Percentiles rank a stretch among this genome's conserved stretches.
Conservation (phyloP, 1,140 invertebrate genomes). For the Neuroterus valhalla region DNA sequence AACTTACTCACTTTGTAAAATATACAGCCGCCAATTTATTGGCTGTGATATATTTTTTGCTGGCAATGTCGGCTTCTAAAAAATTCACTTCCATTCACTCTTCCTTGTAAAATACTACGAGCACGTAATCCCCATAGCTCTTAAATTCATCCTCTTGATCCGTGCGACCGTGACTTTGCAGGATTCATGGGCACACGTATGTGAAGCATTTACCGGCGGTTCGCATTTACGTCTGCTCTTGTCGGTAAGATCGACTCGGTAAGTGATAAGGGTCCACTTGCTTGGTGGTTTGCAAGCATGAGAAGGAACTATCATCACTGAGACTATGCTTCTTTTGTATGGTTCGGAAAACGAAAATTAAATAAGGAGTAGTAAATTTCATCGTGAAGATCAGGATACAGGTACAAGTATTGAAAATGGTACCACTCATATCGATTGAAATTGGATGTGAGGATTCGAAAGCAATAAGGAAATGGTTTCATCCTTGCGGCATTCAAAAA, state of each 20-base stretch:
- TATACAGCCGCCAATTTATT: background rate
- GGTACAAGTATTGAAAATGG: no score
- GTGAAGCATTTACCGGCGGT: constrained; percentile 22
- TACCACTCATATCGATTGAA: no score
- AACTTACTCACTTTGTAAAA: background rate
- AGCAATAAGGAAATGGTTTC: no score
- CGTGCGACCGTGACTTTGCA: constrained; percentile 20
- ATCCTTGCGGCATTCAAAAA: no score
- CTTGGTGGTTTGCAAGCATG: background rate
- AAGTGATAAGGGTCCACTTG: constrained; percentile 4
- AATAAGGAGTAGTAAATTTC: no score
- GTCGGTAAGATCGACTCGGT: background rate
- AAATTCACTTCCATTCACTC: constrained; percentile 12
- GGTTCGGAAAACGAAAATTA: no score
- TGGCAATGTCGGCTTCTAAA: background rate
- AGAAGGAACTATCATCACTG: background rate
- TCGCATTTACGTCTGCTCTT: constrained; percentile 17
- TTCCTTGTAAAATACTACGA: constrained; percentile 25
- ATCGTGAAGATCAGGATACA: no score
- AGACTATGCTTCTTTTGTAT: background rate
- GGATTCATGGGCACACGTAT: constrained; percentile 20
- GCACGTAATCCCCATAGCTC: constrained; percentile 14
- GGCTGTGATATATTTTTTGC: background rate
- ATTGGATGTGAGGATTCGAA: no score
- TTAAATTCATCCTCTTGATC: constrained; percentile 22